phyloP scores from a whole-genome alignment of 2,888 invertebrate species.

The Vannuccia rotundouncinata region DNA sequence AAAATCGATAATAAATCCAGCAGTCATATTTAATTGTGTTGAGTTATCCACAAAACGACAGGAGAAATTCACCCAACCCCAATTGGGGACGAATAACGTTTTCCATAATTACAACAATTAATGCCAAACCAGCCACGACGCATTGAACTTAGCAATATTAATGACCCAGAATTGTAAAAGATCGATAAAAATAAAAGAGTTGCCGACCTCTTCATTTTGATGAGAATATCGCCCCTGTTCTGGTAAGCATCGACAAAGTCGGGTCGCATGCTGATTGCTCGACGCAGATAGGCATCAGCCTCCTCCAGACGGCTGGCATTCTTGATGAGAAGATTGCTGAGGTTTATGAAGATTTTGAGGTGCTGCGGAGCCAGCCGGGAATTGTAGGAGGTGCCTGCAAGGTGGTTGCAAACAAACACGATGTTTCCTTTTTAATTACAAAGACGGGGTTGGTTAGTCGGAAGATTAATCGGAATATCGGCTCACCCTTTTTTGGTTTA shows the following conservation, averaged over 20 bases:
- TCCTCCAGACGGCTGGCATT: slow-evolving; percentile 73
- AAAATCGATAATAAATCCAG: too few species aligned
- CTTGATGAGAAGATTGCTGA: slow-evolving; percentile 85
- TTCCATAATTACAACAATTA: too few species aligned
- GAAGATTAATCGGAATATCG: neutral
- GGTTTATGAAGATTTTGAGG: slow-evolving; percentile 85
- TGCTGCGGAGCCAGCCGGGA: slow-evolving; percentile 91
- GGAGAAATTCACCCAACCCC: too few species aligned
- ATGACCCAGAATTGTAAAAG: too few species aligned
- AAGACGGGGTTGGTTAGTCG: neutral
- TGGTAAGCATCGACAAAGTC: slow-evolving; percentile 90
- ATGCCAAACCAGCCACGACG: too few species aligned
- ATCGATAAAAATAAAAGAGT: too few species aligned
- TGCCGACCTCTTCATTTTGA: slow-evolving; percentile 71
- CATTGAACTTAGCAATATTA: too few species aligned
- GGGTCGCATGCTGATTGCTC: slow-evolving; percentile 91
- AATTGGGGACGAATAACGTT: too few species aligned
- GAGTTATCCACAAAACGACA: too few species aligned
- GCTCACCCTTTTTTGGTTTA: slow-evolving; percentile 63
- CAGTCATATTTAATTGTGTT: too few species aligned
- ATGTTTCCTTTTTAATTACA: too few species aligned
- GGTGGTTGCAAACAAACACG: too few species aligned
- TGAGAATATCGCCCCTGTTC: slow-evolving; percentile 87
- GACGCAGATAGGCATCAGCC: slow-evolving; percentile 72
- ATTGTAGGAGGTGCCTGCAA: slow-evolving; percentile 83